A percentile compares a stretch with the other conserved stretches of the same genome.
These are phyloP conservation scores for Ennomos fuscantarius DNA, from an alignment of 2,888 invertebrate species.

Conservation along the genomic window DNA sequence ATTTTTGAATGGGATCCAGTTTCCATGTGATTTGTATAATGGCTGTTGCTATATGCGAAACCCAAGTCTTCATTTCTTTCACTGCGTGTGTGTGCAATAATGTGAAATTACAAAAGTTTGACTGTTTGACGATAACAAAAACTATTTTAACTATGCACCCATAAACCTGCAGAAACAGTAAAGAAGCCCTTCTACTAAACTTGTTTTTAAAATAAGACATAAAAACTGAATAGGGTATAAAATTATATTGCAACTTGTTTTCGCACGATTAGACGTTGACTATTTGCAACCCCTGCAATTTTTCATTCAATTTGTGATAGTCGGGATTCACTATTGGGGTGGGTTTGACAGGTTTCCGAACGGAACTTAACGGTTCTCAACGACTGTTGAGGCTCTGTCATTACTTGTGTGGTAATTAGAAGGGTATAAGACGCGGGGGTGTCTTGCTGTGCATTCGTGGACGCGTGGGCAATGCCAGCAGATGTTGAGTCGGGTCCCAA, in stretches of 20 bases:
- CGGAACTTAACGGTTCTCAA: constrained; percentile 79
- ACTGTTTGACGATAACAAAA: not conserved
- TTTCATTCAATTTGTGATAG: constrained; percentile 57
- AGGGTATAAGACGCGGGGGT: constrained; percentile 76
- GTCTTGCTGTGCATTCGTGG: constrained; percentile 58
- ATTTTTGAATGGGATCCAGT: constrained; percentile 21
- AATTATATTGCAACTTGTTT: constrained; percentile 67
- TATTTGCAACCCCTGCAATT: constrained; percentile 82
- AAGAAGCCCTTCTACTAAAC: constrained; percentile 37
- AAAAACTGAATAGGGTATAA: constrained; percentile 43
- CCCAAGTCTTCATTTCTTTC: not conserved
- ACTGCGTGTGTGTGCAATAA: too few relatives aligned
- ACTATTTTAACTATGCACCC: constrained; percentile 2
- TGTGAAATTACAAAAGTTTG: too few relatives aligned
- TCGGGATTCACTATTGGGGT: constrained; percentile 62
- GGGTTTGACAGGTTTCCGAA: constrained; percentile 76
- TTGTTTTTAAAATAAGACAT: constrained; percentile 46
- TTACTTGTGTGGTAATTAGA: constrained; percentile 68
- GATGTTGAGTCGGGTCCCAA: constrained; percentile 71
- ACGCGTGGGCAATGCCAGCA: constrained; percentile 58
- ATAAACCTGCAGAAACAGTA: constrained; percentile 17
- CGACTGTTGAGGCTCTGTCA: constrained; percentile 68
- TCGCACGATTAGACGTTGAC: constrained; percentile 70
- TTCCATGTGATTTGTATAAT: constrained; percentile 5
- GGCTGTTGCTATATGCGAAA: constrained; percentile 9